A percentile compares a stretch with the other conserved stretches of the same genome.
phyloP scores from a whole-genome alignment of 1,140 invertebrate genomes.

The Lepidostoma basale region DNA sequence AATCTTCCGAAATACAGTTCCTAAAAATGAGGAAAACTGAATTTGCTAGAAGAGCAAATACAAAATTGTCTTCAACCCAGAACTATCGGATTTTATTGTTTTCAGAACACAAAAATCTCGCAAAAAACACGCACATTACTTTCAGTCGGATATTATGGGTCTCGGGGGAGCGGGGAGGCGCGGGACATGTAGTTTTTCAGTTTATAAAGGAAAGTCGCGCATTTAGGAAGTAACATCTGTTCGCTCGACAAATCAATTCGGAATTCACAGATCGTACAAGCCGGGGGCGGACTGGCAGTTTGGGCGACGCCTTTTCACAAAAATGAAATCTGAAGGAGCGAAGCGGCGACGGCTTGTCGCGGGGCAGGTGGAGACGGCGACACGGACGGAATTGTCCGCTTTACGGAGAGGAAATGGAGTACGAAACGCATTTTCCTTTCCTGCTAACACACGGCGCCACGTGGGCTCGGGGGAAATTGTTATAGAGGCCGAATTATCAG shows the following conservation, averaged over 20 bases:
- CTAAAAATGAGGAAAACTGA: neutral
- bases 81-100: constrained; percentile 3
- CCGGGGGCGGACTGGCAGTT: neutral
- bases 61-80: neutral
- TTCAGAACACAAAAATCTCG: neutral
- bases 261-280: constrained; percentile 19
- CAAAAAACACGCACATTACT: neutral
- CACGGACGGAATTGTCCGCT: neutral
- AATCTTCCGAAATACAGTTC: too few relatives aligned
- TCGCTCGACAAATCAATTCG: constrained; percentile 17
- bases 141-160: neutral
- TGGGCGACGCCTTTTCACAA: constrained; percentile 2
- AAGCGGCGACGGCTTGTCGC: neutral
- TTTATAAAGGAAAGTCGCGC: neutral
- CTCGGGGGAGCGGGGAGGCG: neutral
- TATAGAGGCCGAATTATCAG: too few relatives aligned
- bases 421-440: too few relatives aligned
- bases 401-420: too few relatives aligned
- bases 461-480: too few relatives aligned
- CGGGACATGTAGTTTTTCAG: constrained; percentile 23
- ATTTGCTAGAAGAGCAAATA: neutral
- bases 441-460: too few relatives aligned
- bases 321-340: constrained; percentile 5
- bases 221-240: constrained; percentile 15
- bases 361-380: neutral